phyloP scores from a whole-genome alignment of 2,797 vertebrate genomes.

The Bovichtus diacanthus region DNA sequence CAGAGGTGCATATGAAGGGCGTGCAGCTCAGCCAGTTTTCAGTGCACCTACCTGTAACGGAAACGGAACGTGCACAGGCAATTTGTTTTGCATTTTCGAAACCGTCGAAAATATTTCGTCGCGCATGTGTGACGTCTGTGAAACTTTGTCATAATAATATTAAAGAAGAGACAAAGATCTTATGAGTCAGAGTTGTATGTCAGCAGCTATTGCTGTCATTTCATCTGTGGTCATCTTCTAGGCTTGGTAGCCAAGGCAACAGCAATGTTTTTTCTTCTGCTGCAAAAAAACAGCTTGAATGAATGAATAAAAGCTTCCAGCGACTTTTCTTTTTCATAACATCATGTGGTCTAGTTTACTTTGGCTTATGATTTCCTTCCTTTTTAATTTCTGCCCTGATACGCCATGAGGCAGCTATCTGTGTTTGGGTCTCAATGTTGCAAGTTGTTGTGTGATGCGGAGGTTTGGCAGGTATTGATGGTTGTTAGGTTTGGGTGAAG shows the following conservation, averaged over 20 bases:
- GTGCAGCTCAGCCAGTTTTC: constrained; percentile 7
- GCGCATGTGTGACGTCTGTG: not conserved
- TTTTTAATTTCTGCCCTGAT: not conserved
- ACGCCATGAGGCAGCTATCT: not conserved
- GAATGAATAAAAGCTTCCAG: constrained; percentile 37
- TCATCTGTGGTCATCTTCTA: not conserved
- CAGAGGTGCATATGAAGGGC: constrained; percentile 4
- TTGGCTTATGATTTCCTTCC: not conserved
- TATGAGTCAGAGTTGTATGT: constrained; percentile 6
- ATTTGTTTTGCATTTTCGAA: too few species aligned
- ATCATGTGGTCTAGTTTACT: constrained; percentile 9
- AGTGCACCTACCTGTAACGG: not conserved
- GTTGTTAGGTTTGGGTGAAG: not conserved
- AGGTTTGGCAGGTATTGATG: constrained; percentile 1
- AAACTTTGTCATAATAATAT: not conserved
- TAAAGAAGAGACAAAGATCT: not conserved
- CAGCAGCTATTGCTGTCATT: constrained; percentile 2
- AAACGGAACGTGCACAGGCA: not conserved
- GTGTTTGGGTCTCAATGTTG: not conserved
- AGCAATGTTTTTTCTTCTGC: not conserved
- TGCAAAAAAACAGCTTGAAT: constrained; percentile 11
- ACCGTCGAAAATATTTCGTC: too few species aligned
- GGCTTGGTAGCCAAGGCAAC: constrained; percentile 23
- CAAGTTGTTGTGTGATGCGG: not conserved
- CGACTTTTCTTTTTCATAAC: not conserved